Evolutionary conservation across 2,888 invertebrate species (phyloP), one percentile per base, ranked within the genome.

Genomic region (Hybos culiciformis): DNA sequence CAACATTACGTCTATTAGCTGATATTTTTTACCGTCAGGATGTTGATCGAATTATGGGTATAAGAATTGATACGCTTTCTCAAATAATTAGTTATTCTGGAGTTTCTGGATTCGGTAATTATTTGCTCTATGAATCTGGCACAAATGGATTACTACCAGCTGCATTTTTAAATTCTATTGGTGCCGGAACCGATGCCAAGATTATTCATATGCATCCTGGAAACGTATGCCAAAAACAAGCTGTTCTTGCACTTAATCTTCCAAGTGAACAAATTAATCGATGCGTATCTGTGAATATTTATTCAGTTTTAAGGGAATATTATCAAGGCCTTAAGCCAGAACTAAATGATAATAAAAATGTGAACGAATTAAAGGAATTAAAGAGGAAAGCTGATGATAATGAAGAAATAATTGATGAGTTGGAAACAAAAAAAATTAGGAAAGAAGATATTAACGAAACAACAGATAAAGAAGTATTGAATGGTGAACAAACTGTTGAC

Each of bases 41-140:
- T 57, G 77, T 85, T 0, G 69, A 67, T 4, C 84, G 84, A 65
- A 75, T 83, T 39, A 72, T 81, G 60, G 78, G 83, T 48, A 69
- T 96, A 38, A 73, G 97, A 26, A 71, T 83, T 50, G 97, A 98
- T 57, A 82, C 90, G 2, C 63, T 98, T 23, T 84, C 92, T 0
- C 93, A 94, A 65, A 77, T 97, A 19, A 69, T 94, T 37, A 78
- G 83, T 0, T 77, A 80, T 53, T 76, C 82, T 1, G 91, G 93
- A 54, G 72, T 96, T 8, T 80, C 81, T 56, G 74, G 80, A 1
- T 78, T 77, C 56, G 83, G 86, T 1, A 77, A 73, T 50, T 84
- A 81, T 62, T 67, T 92, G 43, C 63, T 96, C 2, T 91, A 90
- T 59, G 94, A 96, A 59, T 85, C 87, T 42, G 87, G 87, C 1